Conservation (phyloP, 2,888 invertebrate genomes). For the Hypercompe scribonia region DNA sequence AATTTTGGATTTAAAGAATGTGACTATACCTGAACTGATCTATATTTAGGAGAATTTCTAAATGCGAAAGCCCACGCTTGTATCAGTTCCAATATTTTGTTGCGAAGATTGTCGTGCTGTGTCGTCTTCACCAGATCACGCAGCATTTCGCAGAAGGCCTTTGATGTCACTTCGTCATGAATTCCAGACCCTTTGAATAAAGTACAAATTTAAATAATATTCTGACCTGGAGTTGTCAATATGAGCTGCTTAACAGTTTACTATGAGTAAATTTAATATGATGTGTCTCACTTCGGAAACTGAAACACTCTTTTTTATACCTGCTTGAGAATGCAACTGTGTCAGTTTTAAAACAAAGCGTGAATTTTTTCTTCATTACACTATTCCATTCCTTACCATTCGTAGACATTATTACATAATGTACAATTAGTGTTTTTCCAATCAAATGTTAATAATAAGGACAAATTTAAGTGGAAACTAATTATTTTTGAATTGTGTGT, state of each 20-base stretch:
- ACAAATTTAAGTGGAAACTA: too few relatives aligned
- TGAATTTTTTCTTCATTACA: too few relatives aligned
- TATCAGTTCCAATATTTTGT: slow-evolving; percentile 96
- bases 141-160: slow-evolving; percentile 97
- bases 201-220: background rate
- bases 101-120: slow-evolving; percentile 92
- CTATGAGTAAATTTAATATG: too few relatives aligned
- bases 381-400: too few relatives aligned
- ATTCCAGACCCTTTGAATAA: slow-evolving; percentile 88
- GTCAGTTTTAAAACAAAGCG: too few relatives aligned
- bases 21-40: slow-evolving; percentile 91
- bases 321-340: too few relatives aligned
- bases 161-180: slow-evolving; percentile 97
- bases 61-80: slow-evolving; percentile 99
- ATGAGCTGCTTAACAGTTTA: background rate
- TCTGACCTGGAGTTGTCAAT: background rate
- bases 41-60: slow-evolving; percentile 95
- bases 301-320: too few relatives aligned
- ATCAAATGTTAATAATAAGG: too few relatives aligned
- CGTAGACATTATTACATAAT: too few relatives aligned
- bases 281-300: too few relatives aligned
- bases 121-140: slow-evolving; percentile 94
- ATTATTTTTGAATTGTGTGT: too few relatives aligned
- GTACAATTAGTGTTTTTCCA: too few relatives aligned
- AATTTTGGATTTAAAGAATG: background rate